These are phyloP conservation scores for Catharus bicknelli DNA, from an alignment of 2,113 vertebrate species.

Conservation along the genomic window DNA sequence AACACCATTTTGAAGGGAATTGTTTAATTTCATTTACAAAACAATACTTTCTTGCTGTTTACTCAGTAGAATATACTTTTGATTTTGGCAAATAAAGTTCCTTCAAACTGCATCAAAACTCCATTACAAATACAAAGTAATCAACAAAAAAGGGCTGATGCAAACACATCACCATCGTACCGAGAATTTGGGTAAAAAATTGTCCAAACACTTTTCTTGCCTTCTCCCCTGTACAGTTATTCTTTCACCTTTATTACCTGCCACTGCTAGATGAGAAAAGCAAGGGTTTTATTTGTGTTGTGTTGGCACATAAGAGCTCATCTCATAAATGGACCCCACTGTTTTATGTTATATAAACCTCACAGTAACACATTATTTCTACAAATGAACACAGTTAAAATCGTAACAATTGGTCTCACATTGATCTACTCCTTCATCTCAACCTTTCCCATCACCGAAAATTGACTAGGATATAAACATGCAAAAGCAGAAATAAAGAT, in stretches of 20 bases:
- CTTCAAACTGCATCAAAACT: neutral
- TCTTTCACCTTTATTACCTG: neutral
- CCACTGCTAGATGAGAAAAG: neutral
- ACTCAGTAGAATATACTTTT: neutral
- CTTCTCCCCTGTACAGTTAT: neutral
- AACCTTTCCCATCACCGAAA: conserved; percentile 35
- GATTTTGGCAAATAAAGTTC: neutral
- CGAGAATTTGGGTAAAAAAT: neutral
- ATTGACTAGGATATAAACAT: conserved; percentile 46
- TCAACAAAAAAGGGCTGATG: neutral
- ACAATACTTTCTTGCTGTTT: neutral
- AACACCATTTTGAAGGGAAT: neutral
- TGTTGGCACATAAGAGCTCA: neutral
- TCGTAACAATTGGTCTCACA: conserved; percentile 33
- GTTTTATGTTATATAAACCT: neutral
- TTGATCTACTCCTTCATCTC: conserved; percentile 42
- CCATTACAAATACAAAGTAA: neutral
- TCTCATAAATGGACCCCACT: neutral
- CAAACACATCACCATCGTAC: neutral
- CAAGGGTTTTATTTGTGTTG: neutral
- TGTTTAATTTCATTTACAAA: neutral
- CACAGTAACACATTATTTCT: neutral
- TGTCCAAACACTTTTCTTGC: neutral
- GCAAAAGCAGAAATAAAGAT: conserved; percentile 53
- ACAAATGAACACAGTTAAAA: neutral